Evolutionary conservation across 2,888 invertebrate genomes (phyloP).

Genomic region (Eupelmus urozonus): DNA sequence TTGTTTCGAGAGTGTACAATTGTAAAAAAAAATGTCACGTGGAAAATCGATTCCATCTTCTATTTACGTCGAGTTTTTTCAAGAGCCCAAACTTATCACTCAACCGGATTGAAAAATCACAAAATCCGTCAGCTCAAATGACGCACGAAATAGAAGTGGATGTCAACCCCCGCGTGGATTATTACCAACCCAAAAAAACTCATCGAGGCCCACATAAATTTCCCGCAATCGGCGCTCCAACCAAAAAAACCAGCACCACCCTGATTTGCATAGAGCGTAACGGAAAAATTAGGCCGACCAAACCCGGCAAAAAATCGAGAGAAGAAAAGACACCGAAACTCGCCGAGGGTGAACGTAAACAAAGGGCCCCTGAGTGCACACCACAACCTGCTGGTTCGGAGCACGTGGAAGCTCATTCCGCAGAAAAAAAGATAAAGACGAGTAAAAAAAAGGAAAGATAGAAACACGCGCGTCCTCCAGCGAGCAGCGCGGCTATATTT

Average conservation of each 20-base stretch:
- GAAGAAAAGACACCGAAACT: neutral
- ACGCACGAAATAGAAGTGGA: neutral
- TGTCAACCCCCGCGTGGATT: too few relatives aligned
- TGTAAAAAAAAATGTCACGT: too few relatives aligned
- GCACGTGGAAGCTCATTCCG: neutral
- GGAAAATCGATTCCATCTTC: too few relatives aligned
- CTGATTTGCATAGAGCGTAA: conserved; percentile 37
- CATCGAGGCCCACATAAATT: neutral
- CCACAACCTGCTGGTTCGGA: conserved; percentile 34
- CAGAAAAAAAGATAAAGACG: neutral
- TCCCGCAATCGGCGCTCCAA: neutral
- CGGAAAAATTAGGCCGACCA: conserved; percentile 33
- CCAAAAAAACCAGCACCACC: conserved; percentile 6
- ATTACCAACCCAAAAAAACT: too few relatives aligned
- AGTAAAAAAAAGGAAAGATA: neutral
- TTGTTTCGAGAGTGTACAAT: too few relatives aligned
- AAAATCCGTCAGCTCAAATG: neutral
- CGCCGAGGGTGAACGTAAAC: conserved; percentile 37
- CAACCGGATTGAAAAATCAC: neutral
- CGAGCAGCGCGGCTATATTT: conserved; percentile 65
- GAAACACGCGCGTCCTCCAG: conserved; percentile 10
- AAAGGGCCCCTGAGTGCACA: conserved; percentile 18
- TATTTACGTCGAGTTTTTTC: too few relatives aligned
- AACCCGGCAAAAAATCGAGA: neutral
- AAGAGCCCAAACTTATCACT: too few relatives aligned